Evolutionary conservation across 2,113 vertebrate genomes (phyloP), one percentile per base, ranked within the genome.

Genomic region (Promerops cafer): DNA sequence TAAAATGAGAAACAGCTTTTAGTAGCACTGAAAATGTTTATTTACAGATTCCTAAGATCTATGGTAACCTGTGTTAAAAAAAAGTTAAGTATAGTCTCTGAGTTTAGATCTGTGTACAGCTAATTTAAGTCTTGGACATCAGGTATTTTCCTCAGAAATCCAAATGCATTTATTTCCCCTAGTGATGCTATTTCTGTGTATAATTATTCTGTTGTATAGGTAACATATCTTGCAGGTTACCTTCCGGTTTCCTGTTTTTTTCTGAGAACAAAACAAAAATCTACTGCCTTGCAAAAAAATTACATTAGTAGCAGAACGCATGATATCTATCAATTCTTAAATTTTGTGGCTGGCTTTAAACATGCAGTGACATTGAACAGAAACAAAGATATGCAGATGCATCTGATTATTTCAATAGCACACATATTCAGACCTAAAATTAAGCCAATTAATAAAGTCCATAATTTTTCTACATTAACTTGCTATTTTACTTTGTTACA

Each of bases 181-280:
- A 42, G 11, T 56, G 22, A 83, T 9, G 53, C 7, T 33, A 37
- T 30, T 47, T 54, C 60, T 20, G 13, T 16, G 8, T 47, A 59
- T n/a, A 77, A 60, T 52, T 52, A 19, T 50, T 60, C 8, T 42
- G 18, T 54, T 28, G 52, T 4, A 52, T 2, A 44, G 23, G 35
- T 22, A 88, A 27, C 6, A 23, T 68, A 68, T 28, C 75, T 71
- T 61, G 13, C 40, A 54, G 20, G 28, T 33, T 83, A 37, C 20
- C 16, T 72, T 64, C 24, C 50, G 0, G 0, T 7, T 22, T 28
- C 6, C 6, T 31, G 18, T 1, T 2, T 16, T 49, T 52, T 64
- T 9, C 13, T 69, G 28, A 83, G 28, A 20, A 90, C 8, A 44
- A 13, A 15, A 70, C 21, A 76, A 83, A 65, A 47, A 68, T n/a